These are phyloP conservation scores for Eptesicus fuscus DNA, from an alignment of 2,113 vertebrate genomes.

Conservation along the genomic window DNA sequence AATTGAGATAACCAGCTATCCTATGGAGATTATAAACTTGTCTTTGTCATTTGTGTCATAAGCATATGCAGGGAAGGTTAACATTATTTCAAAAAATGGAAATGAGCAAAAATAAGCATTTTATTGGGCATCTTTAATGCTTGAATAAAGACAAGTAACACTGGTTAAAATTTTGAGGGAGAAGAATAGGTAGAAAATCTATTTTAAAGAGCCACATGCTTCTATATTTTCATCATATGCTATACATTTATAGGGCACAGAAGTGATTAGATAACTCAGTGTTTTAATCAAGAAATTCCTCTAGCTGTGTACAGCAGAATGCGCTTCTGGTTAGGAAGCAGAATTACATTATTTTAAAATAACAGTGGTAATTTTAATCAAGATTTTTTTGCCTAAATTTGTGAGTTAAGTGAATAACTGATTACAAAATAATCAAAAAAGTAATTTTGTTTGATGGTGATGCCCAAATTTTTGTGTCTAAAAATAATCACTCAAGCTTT, in stretches of 20 bases:
- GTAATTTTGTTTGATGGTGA: conserved; percentile 57
- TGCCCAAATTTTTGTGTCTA: conserved; percentile 63
- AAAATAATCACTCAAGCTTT: conserved; percentile 66
- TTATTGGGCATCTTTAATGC: not conserved
- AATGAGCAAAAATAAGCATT: not conserved
- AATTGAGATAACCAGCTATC: not conserved
- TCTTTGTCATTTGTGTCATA: not conserved
- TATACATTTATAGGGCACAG: conserved; percentile 27
- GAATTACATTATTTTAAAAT: conserved; percentile 75
- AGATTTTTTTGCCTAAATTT: conserved; percentile 73
- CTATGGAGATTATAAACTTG: not conserved
- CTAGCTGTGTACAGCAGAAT: not conserved
- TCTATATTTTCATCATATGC: conserved; percentile 38
- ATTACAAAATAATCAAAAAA: conserved; percentile 74
- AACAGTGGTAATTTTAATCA: conserved; percentile 77
- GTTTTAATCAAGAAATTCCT: conserved; percentile 68
- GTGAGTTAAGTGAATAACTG: conserved; percentile 68
- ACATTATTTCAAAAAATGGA: not conserved
- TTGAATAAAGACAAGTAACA: not conserved
- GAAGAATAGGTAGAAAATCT: conserved; percentile 8
- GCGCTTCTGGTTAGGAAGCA: conserved; percentile 53
- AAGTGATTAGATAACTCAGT: conserved; percentile 59
- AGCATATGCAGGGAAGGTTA: not conserved
- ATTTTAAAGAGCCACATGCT: conserved; percentile 14
- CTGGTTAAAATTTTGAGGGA: not conserved